phyloP scores from a whole-genome alignment of 1,140 invertebrate species.

The Leptopilina clavipes region DNA sequence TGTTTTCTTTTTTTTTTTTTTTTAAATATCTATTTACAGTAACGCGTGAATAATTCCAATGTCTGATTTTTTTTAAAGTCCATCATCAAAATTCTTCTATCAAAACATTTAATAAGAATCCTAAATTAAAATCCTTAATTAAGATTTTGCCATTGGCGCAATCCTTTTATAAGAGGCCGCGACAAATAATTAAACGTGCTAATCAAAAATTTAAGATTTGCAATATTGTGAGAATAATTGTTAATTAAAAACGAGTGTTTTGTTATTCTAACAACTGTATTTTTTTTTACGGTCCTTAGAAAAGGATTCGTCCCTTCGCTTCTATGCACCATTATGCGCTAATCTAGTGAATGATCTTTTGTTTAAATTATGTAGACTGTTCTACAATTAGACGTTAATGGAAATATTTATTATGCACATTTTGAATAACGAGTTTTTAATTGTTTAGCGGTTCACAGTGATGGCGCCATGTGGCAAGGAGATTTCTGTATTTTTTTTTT shows the following conservation, averaged over 20 bases:
- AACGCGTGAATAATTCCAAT: conserved; percentile 10
- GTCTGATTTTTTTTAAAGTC: conserved; percentile 4
- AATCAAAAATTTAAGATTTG: not conserved
- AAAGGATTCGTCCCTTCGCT: conserved; percentile 47
- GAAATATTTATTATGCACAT: conserved; percentile 49
- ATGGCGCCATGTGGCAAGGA: conserved; percentile 17
- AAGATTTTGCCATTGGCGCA: conserved; percentile 16
- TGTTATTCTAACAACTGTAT: conserved; percentile 1
- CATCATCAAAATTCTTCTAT: conserved; percentile 7
- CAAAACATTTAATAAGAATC: conserved; percentile 5
- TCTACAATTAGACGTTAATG: conserved; percentile 46
- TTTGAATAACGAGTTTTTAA: conserved; percentile 38
- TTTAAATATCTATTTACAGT: conserved; percentile 11
- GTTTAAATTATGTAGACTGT: conserved; percentile 41
- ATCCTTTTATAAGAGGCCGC: conserved; percentile 29
- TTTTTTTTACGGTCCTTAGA: conserved; percentile 39
- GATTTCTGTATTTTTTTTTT: not conserved
- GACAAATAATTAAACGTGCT: conserved; percentile 7
- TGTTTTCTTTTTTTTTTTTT: too few species aligned
- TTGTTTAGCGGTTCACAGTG: conserved; percentile 26
- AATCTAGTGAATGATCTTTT: conserved; percentile 43
- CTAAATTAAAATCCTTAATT: conserved; percentile 19
- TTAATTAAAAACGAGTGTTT: not conserved
- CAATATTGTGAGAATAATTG: not conserved
- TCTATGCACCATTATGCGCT: conserved; percentile 48